A percentile compares a stretch with the other conserved stretches of the same genome.
These are phyloP conservation scores for Machaerirhynchus nigripectus DNA, from an alignment of 2,113 vertebrate species.

Conservation along the genomic window DNA sequence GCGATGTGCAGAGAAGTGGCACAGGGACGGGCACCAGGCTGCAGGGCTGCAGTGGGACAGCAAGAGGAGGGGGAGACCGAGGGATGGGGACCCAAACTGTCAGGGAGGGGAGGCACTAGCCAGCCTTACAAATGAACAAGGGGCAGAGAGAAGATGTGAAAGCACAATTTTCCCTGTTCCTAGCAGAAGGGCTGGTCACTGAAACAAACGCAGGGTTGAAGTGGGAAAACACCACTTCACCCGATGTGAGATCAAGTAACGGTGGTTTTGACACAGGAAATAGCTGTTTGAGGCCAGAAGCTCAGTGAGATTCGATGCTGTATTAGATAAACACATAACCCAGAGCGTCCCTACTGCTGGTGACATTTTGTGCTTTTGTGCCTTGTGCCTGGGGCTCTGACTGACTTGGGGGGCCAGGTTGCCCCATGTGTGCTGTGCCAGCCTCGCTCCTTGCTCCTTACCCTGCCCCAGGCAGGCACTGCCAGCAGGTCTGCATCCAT, in stretches of 20 bases:
- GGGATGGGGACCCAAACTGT: background rate
- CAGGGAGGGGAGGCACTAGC: background rate
- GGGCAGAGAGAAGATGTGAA: background rate
- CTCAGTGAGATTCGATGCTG: background rate
- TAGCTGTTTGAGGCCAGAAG: background rate
- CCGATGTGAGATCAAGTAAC: accelerated
- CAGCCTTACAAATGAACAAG: background rate
- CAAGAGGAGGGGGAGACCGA: accelerated
- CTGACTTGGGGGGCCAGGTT: accelerated
- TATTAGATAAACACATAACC: background rate
- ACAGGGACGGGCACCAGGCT: accelerated
- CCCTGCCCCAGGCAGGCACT: background rate
- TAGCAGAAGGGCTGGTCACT: background rate
- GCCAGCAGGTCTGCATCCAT: background rate
- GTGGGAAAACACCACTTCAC: background rate
- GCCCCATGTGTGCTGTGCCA: accelerated
- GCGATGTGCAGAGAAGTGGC: accelerated
- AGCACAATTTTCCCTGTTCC: background rate
- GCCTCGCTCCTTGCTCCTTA: background rate
- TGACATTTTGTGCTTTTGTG: background rate
- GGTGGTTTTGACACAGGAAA: background rate
- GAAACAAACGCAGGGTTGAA: background rate
- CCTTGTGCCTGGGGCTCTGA: background rate
- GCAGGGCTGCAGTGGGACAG: background rate
- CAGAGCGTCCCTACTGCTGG: background rate